Percentiles rank a stretch among this genome's conserved stretches.
Evolutionary conservation across 1,140 invertebrate genomes (phyloP).

Genomic region (Apis florea): DNA sequence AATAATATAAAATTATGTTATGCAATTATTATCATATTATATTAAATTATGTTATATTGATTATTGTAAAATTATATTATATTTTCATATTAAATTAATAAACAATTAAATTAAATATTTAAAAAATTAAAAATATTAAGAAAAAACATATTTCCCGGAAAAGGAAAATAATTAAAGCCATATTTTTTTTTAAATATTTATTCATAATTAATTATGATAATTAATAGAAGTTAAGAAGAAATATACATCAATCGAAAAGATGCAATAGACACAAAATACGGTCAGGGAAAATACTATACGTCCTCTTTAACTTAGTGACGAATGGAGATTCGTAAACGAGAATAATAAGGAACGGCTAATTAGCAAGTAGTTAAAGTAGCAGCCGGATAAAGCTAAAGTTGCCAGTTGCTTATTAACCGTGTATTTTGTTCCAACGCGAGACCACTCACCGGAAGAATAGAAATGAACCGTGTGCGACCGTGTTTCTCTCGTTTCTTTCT

Average conservation of each 20-base stretch:
- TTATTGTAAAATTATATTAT: too few relatives aligned
- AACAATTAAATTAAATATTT: too few relatives aligned
- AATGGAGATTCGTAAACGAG: constrained; percentile 14
- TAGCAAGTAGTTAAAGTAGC: constrained; percentile 36
- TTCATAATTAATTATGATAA: background rate
- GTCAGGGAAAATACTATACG: background rate
- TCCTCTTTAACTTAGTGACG: background rate
- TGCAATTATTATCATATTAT: too few relatives aligned
- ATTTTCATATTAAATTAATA: too few relatives aligned
- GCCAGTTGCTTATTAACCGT: constrained; percentile 29
- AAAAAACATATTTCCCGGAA: too few relatives aligned
- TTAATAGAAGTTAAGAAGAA: too few relatives aligned
- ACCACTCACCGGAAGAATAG: constrained; percentile 25
- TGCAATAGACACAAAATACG: background rate
- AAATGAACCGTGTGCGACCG: constrained; percentile 16
- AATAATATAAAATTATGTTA: too few relatives aligned
- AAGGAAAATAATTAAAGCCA: too few relatives aligned
- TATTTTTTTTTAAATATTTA: background rate
- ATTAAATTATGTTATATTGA: too few relatives aligned
- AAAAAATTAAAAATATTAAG: too few relatives aligned
- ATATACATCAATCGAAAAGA: background rate
- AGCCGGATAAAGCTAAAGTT: constrained; percentile 1
- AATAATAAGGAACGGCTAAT: constrained; percentile 46
- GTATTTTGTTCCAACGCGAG: constrained; percentile 27
- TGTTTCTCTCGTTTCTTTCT: constrained; percentile 3